Evolutionary conservation across 2,113 vertebrate genomes (phyloP).

Genomic region (Alligator mississippiensis): DNA sequence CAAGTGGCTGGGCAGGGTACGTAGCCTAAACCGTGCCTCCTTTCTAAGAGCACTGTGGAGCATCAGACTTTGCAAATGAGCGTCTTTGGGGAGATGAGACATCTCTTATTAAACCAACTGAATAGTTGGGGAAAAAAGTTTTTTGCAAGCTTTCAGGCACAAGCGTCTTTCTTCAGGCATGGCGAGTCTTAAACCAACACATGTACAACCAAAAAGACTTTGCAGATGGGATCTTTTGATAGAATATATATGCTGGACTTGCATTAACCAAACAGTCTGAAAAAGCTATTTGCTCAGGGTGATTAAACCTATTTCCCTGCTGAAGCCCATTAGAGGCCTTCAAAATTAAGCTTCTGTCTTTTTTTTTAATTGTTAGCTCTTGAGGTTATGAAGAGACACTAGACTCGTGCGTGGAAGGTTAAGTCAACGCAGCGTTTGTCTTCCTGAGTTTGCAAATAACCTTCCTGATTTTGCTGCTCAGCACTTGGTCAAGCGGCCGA

Average conservation of each 20-base stretch:
- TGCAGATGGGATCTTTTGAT: too few species aligned
- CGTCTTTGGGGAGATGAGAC: background rate
- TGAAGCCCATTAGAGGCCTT: background rate
- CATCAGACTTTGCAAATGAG: background rate
- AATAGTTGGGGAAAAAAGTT: too few species aligned
- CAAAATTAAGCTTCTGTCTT: background rate
- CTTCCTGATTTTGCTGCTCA: slow-evolving; percentile 1
- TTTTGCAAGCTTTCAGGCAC: too few species aligned
- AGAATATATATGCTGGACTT: background rate
- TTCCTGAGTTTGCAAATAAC: background rate
- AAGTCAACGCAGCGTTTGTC: background rate
- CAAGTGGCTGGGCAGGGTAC: background rate
- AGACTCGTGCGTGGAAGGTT: background rate
- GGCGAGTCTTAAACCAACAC: too few species aligned
- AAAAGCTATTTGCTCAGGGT: background rate
- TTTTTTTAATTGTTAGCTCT: accelerated
- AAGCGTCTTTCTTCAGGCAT: too few species aligned
- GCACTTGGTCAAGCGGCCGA: background rate
- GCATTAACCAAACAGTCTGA: background rate
- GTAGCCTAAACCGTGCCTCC: background rate
- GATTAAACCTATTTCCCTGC: background rate
- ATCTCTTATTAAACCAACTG: too few species aligned
- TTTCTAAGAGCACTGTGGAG: background rate
- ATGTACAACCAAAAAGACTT: too few species aligned
- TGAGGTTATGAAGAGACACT: background rate